Conservation (phyloP, 2,113 vertebrate genomes). For the Tichodroma muraria region DNA sequence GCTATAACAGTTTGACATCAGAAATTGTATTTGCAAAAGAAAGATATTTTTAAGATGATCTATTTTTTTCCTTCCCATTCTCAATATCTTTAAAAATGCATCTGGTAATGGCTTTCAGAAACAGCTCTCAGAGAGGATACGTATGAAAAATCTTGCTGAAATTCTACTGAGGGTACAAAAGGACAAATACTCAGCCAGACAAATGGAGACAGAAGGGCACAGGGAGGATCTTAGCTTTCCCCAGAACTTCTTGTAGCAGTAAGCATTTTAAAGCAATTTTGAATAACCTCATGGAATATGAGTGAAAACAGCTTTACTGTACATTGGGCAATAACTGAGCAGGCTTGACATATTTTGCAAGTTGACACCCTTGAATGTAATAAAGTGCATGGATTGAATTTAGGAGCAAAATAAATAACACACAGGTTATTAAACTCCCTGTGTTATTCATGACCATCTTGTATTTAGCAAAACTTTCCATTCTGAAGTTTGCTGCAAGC, state of each 20-base stretch:
- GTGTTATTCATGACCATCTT: slow-evolving; percentile 33
- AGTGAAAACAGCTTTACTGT: background rate
- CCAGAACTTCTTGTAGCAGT: background rate
- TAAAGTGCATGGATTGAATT: slow-evolving; percentile 39
- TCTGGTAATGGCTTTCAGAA: slow-evolving; percentile 6
- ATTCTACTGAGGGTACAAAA: slow-evolving; percentile 13
- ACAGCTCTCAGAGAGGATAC: background rate
- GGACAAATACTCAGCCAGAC: slow-evolving; percentile 7
- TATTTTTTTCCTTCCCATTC: background rate
- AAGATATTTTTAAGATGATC: background rate
- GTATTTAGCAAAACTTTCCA: slow-evolving; percentile 35
- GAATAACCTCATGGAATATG: slow-evolving; percentile 25
- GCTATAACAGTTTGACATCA: background rate
- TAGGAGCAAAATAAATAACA: slow-evolving; percentile 47
- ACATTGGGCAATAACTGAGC: background rate
- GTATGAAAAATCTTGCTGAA: background rate
- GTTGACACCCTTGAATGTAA: slow-evolving; percentile 24
- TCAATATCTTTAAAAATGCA: background rate
- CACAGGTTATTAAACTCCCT: background rate
- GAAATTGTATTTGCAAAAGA: background rate
- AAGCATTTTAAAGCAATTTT: slow-evolving; percentile 41
- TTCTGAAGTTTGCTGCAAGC: background rate
- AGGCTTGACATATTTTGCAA: slow-evolving; percentile 15
- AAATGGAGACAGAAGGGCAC: slow-evolving; percentile 21
- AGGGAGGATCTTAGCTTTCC: background rate